Base-by-base conservation (phyloP, 2,888 invertebrate genomes). In the Caenorhabditis zanzibari region DNA sequence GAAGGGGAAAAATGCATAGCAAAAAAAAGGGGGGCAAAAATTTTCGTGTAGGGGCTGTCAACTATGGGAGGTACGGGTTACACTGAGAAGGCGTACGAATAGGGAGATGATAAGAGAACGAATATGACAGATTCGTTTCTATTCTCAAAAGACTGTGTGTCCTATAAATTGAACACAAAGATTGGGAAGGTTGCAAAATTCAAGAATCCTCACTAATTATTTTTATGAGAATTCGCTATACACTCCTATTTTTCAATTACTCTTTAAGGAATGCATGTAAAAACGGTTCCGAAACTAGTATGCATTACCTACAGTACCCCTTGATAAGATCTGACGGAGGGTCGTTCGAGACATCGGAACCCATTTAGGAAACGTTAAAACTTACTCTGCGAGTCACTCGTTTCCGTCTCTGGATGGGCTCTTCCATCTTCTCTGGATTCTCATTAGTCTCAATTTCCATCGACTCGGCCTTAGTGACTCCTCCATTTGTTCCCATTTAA, bases 381-480 rank as follows among this genome's bases (percentile, higher is more conserved):
- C 80, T 84, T 22, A 84, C 84, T 63, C 84, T 80, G 72, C 84
- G 72, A 54, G 84, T 84, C 28, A 84, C 84, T 61, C 84, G 64
- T 80, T 84, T 84, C 6, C 84, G 38, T 10, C 80, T 58, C 14
- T 80, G 71, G 61, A 84, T 80, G 64, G 80, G 80, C 56, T 80
- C 80, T 2, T 41, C 64, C n/a, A 56, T 54, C 19, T 69, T 76
- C 7, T 75, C 64, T 24, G 76, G 71, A 49, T 79, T 69, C 26
- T 79, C 68, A 47, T 71, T 69, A 24, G 71, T 71, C 41, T 71
- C 80, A 59, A 64, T 73, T 80, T 80, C 73, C 72, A 73, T 66
- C 22, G 80, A 44, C 66, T 59, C 64, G 19, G 59, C n/a, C 58
- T 49, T 26, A 54, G 16, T 54, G 14, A 54, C 59, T 56, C 68